Conservation (phyloP, 2,113 vertebrate species). For the Syngnathus typhle region DNA sequence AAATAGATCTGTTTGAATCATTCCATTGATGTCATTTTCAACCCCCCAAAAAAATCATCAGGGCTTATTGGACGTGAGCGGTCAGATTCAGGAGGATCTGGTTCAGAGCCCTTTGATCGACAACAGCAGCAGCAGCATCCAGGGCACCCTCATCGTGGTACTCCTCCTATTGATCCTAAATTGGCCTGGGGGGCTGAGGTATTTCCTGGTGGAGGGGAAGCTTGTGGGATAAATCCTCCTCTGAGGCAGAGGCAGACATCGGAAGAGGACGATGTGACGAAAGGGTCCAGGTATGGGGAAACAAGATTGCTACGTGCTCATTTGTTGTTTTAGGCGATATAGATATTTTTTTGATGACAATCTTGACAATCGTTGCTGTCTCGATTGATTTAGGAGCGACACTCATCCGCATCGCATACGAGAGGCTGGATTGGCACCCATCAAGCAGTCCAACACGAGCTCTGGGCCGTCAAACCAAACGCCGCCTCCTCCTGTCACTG, state of each 20-base stretch:
- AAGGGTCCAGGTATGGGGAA: slow-evolving; percentile 73
- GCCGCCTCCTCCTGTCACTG: slow-evolving; percentile 64
- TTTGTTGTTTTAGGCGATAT: background rate
- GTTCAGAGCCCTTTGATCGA: slow-evolving; percentile 84
- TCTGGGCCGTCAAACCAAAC: slow-evolving; percentile 70
- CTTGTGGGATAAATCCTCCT: slow-evolving; percentile 73
- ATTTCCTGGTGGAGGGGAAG: slow-evolving; percentile 70
- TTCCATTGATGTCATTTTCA: background rate
- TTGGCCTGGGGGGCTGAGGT: slow-evolving; percentile 83
- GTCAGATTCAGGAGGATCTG: slow-evolving; percentile 86
- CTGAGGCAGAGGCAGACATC: slow-evolving; percentile 74
- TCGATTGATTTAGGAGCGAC: slow-evolving; percentile 73
- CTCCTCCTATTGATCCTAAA: slow-evolving; percentile 86
- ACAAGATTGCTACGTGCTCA: background rate
- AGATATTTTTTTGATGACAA: background rate
- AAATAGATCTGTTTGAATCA: background rate
- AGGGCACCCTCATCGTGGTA: slow-evolving; percentile 76
- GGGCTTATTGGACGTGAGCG: slow-evolving; percentile 84
- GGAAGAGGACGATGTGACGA: slow-evolving; percentile 76
- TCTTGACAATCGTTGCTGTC: background rate
- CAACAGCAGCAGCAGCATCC: slow-evolving; percentile 76
- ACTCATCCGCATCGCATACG: slow-evolving; percentile 78
- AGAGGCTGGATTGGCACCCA: slow-evolving; percentile 62
- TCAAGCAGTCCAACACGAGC: slow-evolving; percentile 64
- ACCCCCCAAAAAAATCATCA: slow-evolving; percentile 32